These are phyloP conservation scores for Musca vetustissima DNA, from an alignment of 1,140 invertebrate genomes.

Conservation along the genomic window DNA sequence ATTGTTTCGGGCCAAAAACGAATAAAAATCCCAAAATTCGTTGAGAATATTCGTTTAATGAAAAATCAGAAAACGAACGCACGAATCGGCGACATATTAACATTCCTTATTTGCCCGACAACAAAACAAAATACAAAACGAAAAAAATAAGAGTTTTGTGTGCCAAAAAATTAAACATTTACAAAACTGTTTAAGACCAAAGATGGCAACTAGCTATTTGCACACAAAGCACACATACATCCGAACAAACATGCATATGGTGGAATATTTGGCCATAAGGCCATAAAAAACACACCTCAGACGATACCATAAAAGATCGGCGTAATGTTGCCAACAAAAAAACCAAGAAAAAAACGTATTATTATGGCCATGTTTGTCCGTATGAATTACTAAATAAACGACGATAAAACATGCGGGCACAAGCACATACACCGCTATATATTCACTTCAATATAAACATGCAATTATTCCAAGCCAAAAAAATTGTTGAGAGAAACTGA, in stretches of 20 bases:
- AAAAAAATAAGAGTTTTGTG: background rate
- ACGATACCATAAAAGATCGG: constrained; percentile 8
- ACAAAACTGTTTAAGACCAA: constrained; percentile 2
- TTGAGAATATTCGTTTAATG: no score
- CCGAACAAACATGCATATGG: background rate
- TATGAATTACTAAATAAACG: constrained; percentile 13
- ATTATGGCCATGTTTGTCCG: background rate
- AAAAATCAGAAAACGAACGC: background rate
- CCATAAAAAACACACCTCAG: constrained; percentile 18
- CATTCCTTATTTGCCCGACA: constrained; percentile 18
- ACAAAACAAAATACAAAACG: no score
- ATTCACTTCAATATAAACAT: no score
- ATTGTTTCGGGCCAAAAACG: constrained; percentile 3
- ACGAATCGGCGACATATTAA: constrained; percentile 2
- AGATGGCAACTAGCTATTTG: constrained; percentile 18
- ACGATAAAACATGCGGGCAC: no score
- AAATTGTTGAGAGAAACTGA: no score
- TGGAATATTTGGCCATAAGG: background rate
- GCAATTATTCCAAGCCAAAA: no score
- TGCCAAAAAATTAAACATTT: constrained; percentile 17
- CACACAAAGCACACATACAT: background rate
- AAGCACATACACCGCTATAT: no score
- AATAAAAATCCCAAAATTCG: background rate
- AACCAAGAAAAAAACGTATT: no score
- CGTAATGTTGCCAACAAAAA: no score